phyloP scores from a whole-genome alignment of 37 sponge, comb jelly and placozoan genomes.

The Mnemiopsis leidyi region DNA sequence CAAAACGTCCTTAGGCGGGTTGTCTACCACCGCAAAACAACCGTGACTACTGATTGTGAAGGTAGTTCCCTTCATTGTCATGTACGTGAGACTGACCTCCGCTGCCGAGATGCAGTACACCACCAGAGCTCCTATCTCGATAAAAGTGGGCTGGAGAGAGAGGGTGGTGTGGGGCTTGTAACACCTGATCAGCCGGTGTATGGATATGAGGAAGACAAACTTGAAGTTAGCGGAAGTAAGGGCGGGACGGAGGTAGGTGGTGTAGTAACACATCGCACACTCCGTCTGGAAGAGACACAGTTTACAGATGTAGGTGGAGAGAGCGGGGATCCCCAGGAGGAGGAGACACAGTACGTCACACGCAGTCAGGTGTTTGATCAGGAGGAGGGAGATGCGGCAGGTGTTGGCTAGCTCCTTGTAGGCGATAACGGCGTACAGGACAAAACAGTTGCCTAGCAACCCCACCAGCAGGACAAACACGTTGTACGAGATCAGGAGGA shows the following conservation, averaged over 20 bases:
- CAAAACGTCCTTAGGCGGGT: not conserved
- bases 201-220: constrained; percentile 24
- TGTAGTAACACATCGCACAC: constrained; percentile 31
- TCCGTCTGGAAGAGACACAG: not conserved
- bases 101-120: not conserved
- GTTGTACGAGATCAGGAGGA: not conserved
- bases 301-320: not conserved
- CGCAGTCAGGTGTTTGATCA: constrained; percentile 2
- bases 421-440: not conserved
- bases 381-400: not conserved
- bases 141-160: not conserved
- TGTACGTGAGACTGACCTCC: not conserved
- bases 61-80: not conserved
- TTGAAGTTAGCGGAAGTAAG: constrained; percentile 50
- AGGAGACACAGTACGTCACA: constrained; percentile 27
- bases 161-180: not conserved
- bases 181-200: not conserved
- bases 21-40: not conserved
- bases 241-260: not conserved
- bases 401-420: not conserved
- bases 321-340: constrained; percentile 24
- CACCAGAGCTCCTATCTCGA: not conserved
- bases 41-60: not conserved
- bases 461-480: not conserved
- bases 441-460: not conserved